Base-by-base conservation (phyloP, 1,140 invertebrate genomes). In the Eciton burchellii region DNA sequence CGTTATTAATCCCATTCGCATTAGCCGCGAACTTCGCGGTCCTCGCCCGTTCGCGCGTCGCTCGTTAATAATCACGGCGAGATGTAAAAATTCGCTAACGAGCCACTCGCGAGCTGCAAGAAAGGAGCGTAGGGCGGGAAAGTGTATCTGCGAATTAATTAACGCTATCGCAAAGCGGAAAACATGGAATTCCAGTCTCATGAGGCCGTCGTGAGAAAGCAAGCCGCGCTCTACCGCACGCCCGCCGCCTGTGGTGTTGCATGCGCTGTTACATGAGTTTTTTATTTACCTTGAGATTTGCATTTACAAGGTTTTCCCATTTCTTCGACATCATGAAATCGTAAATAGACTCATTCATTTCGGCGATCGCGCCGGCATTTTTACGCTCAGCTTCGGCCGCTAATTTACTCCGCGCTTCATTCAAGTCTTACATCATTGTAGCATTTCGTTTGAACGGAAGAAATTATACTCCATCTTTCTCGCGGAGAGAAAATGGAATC, bases 91-190 rank as follows among this genome's bases (percentile, higher is more conserved):
- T 24, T 70, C 14, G 1, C 11, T 41, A 29, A 56, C 56, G n/a
- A 26, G 3, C 60, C 47, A 3, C 41, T 74, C 9, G 12, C 29
- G 12, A 74, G 14, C 12, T 29, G 43, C 71, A 8, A 57, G 29
- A 59, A 43, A 72, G 57, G 41, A 47, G 47, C 62, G 12, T 62
- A 29, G 5, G 12, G 1, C 56, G 41, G n/a, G 57, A 74, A 74
- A 74, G 57, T 62, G 12, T 62, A 63, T 47, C 59, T n/a, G 19
- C 21, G n/a, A 74, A 74, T 62, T 74, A 74, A 74, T 74, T 72
- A 73, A 43, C 19, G 21, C 16, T n/a, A 56, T 5, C 35, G 21
- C 24, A 35, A 74, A 24, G 16, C 43, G 41, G n/a, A 24, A 62
- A 74, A 65, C 19, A 24, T 12, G 62, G 62, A 65, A 74, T 74